These are phyloP conservation scores for Sycobia sp. DNA, from an alignment of 1,140 invertebrate genomes.

Conservation along the genomic window DNA sequence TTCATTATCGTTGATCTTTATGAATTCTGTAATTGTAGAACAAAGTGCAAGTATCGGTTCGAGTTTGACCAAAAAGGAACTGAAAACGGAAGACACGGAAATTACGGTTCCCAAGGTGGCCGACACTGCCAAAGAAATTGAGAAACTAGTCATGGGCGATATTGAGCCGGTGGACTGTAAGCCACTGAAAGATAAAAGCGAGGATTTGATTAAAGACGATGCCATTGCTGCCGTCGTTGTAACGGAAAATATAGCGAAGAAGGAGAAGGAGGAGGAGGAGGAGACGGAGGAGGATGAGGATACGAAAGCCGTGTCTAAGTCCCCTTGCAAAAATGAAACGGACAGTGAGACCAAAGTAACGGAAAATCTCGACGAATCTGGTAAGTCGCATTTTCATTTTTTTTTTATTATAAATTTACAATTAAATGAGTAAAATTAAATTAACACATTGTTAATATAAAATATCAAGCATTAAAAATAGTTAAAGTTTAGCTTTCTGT, in stretches of 20 bases:
- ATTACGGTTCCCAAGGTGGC: slow-evolving; percentile 59
- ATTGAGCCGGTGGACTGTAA: slow-evolving; percentile 42
- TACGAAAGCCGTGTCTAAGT: not conserved
- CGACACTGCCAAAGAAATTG: slow-evolving; percentile 62
- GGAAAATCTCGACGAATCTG: slow-evolving; percentile 13
- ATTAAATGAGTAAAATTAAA: too few species aligned
- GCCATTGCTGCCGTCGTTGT: not conserved
- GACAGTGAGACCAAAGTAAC: not conserved
- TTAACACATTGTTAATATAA: too few species aligned
- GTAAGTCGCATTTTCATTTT: not conserved
- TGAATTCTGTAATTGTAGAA: slow-evolving; percentile 18
- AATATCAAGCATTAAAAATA: too few species aligned
- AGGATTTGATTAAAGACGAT: slow-evolving; percentile 11
- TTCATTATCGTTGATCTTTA: too few species aligned
- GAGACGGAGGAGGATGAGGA: too few species aligned
- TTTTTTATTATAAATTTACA: not conserved
- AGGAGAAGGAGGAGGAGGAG: too few species aligned
- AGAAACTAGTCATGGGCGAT: slow-evolving; percentile 62
- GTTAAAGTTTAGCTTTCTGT: too few species aligned
- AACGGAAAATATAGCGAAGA: not conserved
- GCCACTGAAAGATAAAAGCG: slow-evolving; percentile 22
- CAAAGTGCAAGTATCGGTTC: slow-evolving; percentile 13
- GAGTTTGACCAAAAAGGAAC: slow-evolving; percentile 26
- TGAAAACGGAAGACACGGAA: slow-evolving; percentile 43
- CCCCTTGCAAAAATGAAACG: not conserved